Percentiles rank a stretch among this genome's conserved stretches.
Conservation (phyloP, 2,797 vertebrate genomes). For the Epinephelus malabaricus region DNA sequence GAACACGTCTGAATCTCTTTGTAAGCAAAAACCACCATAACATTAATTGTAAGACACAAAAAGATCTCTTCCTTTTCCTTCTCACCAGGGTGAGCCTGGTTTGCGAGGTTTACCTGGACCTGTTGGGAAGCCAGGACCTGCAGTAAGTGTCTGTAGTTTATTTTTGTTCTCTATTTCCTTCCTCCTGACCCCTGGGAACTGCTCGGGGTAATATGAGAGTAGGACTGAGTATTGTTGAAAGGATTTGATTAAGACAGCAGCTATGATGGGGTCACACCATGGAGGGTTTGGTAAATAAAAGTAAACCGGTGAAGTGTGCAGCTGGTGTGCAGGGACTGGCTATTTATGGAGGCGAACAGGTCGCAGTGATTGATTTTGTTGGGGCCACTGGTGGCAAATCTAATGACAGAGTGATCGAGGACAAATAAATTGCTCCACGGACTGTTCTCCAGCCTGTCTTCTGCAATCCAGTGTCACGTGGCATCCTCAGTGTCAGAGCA, state of each 20-base stretch:
- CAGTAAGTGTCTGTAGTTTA: slow-evolving; percentile 80
- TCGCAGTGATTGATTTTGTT: slow-evolving; percentile 50
- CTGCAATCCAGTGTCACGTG: not conserved
- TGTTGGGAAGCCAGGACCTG: slow-evolving; percentile 86
- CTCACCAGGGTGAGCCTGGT: slow-evolving; percentile 86
- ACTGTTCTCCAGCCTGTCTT: not conserved
- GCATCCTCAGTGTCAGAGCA: slow-evolving; percentile 14
- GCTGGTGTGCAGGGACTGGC: slow-evolving; percentile 23
- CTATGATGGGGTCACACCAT: slow-evolving; percentile 39
- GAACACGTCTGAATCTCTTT: not conserved
- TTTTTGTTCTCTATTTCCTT: slow-evolving; percentile 17
- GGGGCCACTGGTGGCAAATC: slow-evolving; percentile 34
- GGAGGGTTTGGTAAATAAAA: slow-evolving; percentile 33
- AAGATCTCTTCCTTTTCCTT: not conserved
- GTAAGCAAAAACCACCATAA: not conserved
- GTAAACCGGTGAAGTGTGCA: slow-evolving; percentile 34
- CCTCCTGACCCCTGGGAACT: not conserved
- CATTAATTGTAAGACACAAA: not conserved
- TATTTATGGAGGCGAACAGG: slow-evolving; percentile 31
- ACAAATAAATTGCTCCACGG: slow-evolving; percentile 33
- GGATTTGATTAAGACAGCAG: slow-evolving; percentile 44
- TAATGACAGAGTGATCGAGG: slow-evolving; percentile 29
- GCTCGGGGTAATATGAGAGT: not conserved
- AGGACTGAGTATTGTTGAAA: slow-evolving; percentile 17
- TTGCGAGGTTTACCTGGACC: slow-evolving; percentile 83